Evolutionary conservation across 2,797 vertebrate species (phyloP).

Genomic region (Lerista edwardsae): DNA sequence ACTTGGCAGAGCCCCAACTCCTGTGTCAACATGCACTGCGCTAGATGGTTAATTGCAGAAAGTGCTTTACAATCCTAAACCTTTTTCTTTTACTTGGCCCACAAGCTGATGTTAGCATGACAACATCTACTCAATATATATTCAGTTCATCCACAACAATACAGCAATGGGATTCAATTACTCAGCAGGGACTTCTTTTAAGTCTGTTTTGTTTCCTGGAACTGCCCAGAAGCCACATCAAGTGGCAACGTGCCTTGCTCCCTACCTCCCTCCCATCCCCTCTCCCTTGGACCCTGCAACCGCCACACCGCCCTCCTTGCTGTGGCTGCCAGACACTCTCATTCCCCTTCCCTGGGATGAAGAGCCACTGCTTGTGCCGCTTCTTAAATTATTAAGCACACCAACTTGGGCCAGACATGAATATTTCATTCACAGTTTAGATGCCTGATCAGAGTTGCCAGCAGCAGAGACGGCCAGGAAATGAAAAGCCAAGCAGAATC

Average conservation of each 20-base stretch:
- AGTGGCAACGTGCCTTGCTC: not conserved
- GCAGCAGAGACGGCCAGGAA: constrained; percentile 33
- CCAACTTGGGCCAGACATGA: constrained; percentile 60
- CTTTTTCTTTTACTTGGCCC: not conserved
- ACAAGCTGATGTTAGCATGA: not conserved
- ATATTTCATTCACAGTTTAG: constrained; percentile 64
- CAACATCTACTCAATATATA: not conserved
- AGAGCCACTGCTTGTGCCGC: constrained; percentile 30
- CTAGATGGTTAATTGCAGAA: not conserved
- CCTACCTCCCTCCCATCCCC: not conserved
- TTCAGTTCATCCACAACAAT: not conserved
- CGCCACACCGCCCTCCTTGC: not conserved
- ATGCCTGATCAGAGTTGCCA: constrained; percentile 54
- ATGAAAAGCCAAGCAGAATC: not conserved
- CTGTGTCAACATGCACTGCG: too few species aligned
- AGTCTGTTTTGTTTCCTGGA: not conserved
- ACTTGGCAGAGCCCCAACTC: not conserved
- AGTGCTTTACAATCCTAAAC: not conserved
- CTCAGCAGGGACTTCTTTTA: not conserved
- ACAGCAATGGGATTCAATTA: not conserved
- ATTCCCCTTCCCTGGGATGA: constrained; percentile 17
- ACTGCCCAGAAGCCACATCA: not conserved
- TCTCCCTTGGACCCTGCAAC: not conserved
- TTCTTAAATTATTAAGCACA: constrained; percentile 66
- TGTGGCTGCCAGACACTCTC: accelerated